Evolutionary conservation across 1,140 invertebrate species (phyloP), one percentile per base, ranked within the genome.

Genomic region (Dryas iulia): DNA sequence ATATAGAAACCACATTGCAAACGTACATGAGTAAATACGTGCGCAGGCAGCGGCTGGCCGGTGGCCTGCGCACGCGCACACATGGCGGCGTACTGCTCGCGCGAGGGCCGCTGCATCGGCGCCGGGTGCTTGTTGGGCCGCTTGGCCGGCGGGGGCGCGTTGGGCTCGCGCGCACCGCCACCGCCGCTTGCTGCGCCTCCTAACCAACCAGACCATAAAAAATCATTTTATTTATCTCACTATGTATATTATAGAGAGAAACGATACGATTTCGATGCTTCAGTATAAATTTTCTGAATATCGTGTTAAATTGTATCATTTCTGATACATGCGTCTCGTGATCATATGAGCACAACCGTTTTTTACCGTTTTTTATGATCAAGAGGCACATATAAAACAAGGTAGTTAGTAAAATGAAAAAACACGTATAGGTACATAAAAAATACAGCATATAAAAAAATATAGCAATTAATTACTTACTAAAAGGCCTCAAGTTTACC

Each of bases 121-220:
- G 93, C 94, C 59, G 92, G 95, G 92, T 95, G 96, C 93, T 93
- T 95, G 84, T 92, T 95, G 81, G 93, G 94, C 76, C 94, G 92
- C 92, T 94, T 96, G 79, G 94, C 93, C 69, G 93, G 95, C 73
- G 93, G 95, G 77, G 93, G 93, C 68, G 92, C 78, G 35, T 77
- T 75, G 2, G 68, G 47, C 24, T 63, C 76, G 47, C 74, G 69
- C 33, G 75, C 63, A 21, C 33, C 71, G 14, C 67, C 72, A 7
- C 31, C n/a, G 11, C 10, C 39, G 39, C 39, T 1, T 14, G 39
- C 39, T 0, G 14, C 58, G 35, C 59, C 59, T 62, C 59, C 59
- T 62, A 39, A 24, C 25, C 25, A 21, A 26, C 11, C 3, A n/a
- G 30, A 23, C 12, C 1, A n/a, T n/a, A n/a, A n/a, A n/a, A n/a